Conservation (phyloP, 64 coral and sea anemone genomes). For the Anthopleura sola region DNA sequence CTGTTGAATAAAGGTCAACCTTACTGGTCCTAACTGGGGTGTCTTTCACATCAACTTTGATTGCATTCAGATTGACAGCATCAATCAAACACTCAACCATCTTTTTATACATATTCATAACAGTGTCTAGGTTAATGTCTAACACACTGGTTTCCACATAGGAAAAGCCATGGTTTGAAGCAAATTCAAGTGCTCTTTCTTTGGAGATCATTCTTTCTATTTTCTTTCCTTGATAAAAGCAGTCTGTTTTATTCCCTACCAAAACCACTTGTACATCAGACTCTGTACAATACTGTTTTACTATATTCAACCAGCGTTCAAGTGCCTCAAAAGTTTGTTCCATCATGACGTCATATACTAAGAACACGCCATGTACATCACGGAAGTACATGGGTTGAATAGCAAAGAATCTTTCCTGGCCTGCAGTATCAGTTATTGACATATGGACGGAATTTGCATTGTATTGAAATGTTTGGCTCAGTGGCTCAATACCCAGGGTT, state of each 20-base stretch:
- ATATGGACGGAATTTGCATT: conserved; percentile 50
- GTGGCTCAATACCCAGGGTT: conserved; percentile 57
- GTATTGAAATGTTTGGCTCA: conserved; percentile 51
- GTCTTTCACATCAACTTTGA: conserved; percentile 27
- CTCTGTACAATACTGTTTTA: conserved; percentile 49
- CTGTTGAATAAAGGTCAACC: background rate
- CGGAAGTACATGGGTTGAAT: conserved; percentile 68
- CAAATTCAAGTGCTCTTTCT: conserved; percentile 42
- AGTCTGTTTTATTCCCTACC: conserved; percentile 83
- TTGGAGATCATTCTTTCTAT: background rate
- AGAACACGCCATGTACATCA: conserved; percentile 74
- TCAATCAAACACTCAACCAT: conserved; percentile 48
- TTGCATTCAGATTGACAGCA: conserved; percentile 49
- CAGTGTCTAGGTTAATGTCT: conserved; percentile 33
- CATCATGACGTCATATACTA: conserved; percentile 73
- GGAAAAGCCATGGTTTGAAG: conserved; percentile 25
- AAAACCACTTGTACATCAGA: conserved; percentile 36
- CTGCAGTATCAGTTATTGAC: conserved; percentile 70
- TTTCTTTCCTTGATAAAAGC: background rate
- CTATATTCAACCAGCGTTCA: conserved; percentile 51
- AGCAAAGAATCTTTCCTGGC: conserved; percentile 67
- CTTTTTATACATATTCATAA: conserved; percentile 62
- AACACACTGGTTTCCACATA: conserved; percentile 70
- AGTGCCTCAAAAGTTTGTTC: conserved; percentile 52
- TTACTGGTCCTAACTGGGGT: background rate